A percentile compares a stretch with the other conserved stretches of the same genome.
phyloP scores from a whole-genome alignment of 2,888 invertebrate genomes.

The Amblyjoppa fuscipennis region DNA sequence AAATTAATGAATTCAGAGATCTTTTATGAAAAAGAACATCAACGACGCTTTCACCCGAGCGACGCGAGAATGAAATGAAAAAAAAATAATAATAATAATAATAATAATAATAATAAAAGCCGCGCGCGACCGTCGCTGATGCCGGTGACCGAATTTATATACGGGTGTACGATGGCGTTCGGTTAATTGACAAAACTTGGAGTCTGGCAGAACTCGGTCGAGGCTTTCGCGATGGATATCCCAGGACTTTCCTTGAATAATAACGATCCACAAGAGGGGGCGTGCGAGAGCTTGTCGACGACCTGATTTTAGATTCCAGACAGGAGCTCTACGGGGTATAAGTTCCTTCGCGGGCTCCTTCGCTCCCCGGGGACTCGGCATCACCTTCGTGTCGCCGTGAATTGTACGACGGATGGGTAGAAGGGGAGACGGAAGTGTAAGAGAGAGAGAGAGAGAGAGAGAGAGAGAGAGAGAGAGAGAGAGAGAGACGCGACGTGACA shows the following conservation, averaged over 20 bases:
- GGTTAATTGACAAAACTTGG: slow-evolving; percentile 63
- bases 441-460: slow-evolving; percentile 36
- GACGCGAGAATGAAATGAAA: neutral
- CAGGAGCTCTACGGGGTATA: slow-evolving; percentile 73
- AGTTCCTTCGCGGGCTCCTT: slow-evolving; percentile 64
- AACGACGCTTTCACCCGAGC: neutral
- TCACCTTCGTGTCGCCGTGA: slow-evolving; percentile 53
- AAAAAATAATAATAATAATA: neutral
- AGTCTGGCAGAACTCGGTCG: slow-evolving; percentile 41
- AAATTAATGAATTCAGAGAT: neutral
- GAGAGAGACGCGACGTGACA: slow-evolving; percentile 28
- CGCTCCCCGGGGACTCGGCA: slow-evolving; percentile 50
- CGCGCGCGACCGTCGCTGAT: neutral
- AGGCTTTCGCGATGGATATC: slow-evolving; percentile 72
- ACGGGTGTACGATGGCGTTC: slow-evolving; percentile 10
- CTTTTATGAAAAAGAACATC: neutral
- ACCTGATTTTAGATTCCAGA: slow-evolving; percentile 78
- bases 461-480: slow-evolving; percentile 41
- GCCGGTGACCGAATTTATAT: neutral
- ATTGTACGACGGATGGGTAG: slow-evolving; percentile 60
- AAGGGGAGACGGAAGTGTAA: slow-evolving; percentile 43
- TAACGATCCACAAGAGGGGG: slow-evolving; percentile 62
- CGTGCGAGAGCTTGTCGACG: slow-evolving; percentile 69
- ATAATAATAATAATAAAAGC: neutral
- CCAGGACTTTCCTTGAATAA: slow-evolving; percentile 75